Evolutionary conservation across 64 coral and sea anemone genomes (phyloP).

Genomic region (Montipora capricornis): DNA sequence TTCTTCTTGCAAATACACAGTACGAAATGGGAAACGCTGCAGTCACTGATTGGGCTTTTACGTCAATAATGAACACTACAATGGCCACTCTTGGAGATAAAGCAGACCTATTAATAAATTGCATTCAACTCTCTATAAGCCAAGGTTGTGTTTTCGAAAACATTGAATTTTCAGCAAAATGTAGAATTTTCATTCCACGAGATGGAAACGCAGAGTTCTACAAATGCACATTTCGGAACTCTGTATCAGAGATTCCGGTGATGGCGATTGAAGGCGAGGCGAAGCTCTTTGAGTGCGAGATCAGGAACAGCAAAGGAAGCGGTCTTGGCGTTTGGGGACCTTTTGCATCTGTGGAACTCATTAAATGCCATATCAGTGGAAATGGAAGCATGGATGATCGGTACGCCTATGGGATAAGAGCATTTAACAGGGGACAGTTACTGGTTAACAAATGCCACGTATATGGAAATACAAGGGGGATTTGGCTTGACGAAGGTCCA

Average conservation of each 20-base stretch:
- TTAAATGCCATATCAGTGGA: background rate
- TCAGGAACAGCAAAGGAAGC: background rate
- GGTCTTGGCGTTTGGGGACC: background rate
- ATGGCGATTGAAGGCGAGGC: background rate
- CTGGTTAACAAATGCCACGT: background rate
- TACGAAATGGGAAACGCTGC: background rate
- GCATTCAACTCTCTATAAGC: background rate
- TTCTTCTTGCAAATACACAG: background rate
- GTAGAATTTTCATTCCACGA: background rate
- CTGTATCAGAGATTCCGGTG: background rate
- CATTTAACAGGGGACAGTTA: background rate
- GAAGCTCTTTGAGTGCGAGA: background rate
- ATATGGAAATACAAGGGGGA: constrained; percentile 13
- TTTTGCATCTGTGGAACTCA: background rate
- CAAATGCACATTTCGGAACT: background rate
- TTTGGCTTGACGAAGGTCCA: constrained; percentile 20
- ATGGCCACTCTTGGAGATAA: background rate
- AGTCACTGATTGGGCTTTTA: no score
- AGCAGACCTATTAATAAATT: background rate
- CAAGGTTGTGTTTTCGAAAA: background rate
- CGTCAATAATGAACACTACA: background rate
- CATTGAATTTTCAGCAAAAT: background rate
- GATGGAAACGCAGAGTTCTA: background rate
- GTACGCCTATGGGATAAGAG: background rate
- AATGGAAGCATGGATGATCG: background rate